Conservation (phyloP, 2,797 vertebrate species). For the Hippoglossus hippoglossus region DNA sequence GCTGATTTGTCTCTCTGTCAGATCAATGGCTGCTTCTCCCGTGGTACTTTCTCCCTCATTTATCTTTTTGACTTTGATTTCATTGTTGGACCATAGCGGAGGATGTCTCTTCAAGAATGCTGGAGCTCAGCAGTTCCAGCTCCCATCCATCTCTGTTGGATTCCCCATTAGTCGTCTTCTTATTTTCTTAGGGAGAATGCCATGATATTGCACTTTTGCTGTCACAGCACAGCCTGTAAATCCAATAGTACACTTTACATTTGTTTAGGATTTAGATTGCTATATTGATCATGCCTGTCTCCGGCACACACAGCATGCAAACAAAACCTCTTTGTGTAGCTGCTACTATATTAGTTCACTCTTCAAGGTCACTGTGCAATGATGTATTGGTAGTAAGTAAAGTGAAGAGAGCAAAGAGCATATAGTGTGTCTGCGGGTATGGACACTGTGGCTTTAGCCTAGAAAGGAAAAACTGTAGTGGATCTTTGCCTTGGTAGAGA, state of each 20-base stretch:
- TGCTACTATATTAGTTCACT: background rate
- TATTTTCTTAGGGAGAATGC: slow-evolving; percentile 36
- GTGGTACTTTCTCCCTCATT: slow-evolving; percentile 64
- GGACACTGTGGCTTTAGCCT: background rate
- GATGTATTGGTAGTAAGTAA: background rate
- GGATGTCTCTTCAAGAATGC: slow-evolving; percentile 30
- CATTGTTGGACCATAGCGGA: slow-evolving; percentile 54
- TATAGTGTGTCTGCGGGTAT: background rate
- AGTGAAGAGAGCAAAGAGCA: background rate
- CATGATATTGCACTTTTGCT: slow-evolving; percentile 33
- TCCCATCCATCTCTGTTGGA: slow-evolving; percentile 50
- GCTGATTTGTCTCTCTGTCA: slow-evolving; percentile 64
- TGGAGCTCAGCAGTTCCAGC: slow-evolving; percentile 50
- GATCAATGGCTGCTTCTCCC: slow-evolving; percentile 70
- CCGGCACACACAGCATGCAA: background rate
- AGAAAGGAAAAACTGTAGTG: background rate
- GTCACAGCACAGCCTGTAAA: slow-evolving; percentile 35
- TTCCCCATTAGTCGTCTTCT: slow-evolving; percentile 29
- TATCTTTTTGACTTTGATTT: slow-evolving; percentile 68
- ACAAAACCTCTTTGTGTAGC: background rate
- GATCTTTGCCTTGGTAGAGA: too few species aligned
- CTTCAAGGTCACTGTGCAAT: slow-evolving; percentile 1
- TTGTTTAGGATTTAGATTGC: slow-evolving; percentile 17
- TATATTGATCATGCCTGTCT: slow-evolving; percentile 13
- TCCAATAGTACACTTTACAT: slow-evolving; percentile 25